Conservation (phyloP, 2,888 invertebrate species). For the Agrilus cyanescens region DNA sequence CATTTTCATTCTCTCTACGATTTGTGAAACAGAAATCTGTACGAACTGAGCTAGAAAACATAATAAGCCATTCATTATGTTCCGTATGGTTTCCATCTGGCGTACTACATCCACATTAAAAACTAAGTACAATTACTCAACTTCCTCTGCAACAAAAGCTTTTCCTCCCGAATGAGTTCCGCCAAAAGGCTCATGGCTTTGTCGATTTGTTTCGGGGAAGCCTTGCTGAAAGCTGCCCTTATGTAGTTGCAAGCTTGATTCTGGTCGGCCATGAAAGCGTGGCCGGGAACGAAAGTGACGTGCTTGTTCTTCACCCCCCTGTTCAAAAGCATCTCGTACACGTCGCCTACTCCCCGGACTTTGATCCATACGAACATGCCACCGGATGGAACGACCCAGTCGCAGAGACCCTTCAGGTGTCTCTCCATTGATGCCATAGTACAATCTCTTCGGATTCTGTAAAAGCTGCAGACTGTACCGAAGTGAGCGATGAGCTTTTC, state of each 20-base stretch:
- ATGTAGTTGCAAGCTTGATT: constrained; percentile 52
- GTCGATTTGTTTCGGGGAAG: constrained; percentile 52
- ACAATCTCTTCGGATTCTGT: constrained; percentile 48
- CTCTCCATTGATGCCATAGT: constrained; percentile 48
- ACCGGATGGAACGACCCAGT: constrained; percentile 54
- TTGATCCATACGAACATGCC: constrained; percentile 74
- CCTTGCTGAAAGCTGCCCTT: constrained; percentile 59
- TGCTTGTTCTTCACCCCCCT: constrained; percentile 51
- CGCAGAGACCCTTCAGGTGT: constrained; percentile 48
- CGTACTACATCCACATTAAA: too few relatives aligned
- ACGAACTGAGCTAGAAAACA: too few relatives aligned
- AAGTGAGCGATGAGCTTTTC: constrained; percentile 49
- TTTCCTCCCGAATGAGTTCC: constrained; percentile 48
- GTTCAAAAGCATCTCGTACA: constrained; percentile 59
- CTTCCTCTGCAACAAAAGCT: constrained; percentile 33
- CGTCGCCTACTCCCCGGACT: constrained; percentile 54
- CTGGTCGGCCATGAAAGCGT: constrained; percentile 55
- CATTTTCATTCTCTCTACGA: too few relatives aligned
- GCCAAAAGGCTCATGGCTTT: constrained; percentile 47
- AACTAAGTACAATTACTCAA: constrained; percentile 29
- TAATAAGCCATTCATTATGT: too few relatives aligned
- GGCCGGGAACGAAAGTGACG: constrained; percentile 62
- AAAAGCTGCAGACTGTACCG: constrained; percentile 45
- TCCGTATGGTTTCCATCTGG: too few relatives aligned
- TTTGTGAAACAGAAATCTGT: too few relatives aligned